phyloP scores from a whole-genome alignment of 30 jellyfish, hydroid and myxozoan species.

The Pelagia noctiluca region DNA sequence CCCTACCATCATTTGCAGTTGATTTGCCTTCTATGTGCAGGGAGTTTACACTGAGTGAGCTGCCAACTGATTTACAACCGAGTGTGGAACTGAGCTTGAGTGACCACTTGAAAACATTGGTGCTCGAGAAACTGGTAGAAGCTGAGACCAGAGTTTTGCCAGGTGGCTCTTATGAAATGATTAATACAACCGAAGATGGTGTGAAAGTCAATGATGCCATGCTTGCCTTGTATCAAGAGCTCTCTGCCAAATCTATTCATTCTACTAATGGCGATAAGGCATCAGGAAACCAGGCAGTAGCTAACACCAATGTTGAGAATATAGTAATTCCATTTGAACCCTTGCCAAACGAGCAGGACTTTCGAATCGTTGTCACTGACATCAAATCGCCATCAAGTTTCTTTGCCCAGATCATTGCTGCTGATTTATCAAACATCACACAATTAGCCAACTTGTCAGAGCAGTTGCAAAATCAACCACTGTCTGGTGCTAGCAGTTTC shows the following conservation, averaged over 20 bases:
- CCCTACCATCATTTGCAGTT: slow-evolving; percentile 57
- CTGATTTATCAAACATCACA: slow-evolving; percentile 49
- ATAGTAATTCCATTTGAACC: slow-evolving; percentile 76
- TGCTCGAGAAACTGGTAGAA: slow-evolving; percentile 11
- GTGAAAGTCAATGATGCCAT: slow-evolving; percentile 22
- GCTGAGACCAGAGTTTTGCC: not conserved
- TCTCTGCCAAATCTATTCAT: not conserved
- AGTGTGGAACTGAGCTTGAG: not conserved
- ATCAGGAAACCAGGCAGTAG: not conserved
- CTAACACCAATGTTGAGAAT: no score
- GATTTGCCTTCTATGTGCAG: slow-evolving; percentile 62
- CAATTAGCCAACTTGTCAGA: slow-evolving; percentile 48
- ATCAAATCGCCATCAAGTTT: slow-evolving; percentile 78
- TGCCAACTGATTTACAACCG: slow-evolving; percentile 35
- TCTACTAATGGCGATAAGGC: not conserved
- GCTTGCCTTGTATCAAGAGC: not conserved
- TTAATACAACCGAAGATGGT: slow-evolving; percentile 8
- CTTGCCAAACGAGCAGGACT: slow-evolving; percentile 72
- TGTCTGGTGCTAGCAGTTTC: not conserved
- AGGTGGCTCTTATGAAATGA: slow-evolving; percentile 31
- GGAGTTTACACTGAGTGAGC: slow-evolving; percentile 17
- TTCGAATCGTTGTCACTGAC: slow-evolving; percentile 74
- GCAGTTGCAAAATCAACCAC: slow-evolving; percentile 11
- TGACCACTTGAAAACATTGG: slow-evolving; percentile 4
- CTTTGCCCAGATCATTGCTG: slow-evolving; percentile 73